Evolutionary conservation across 2,888 invertebrate genomes (phyloP).

Genomic region (Mimachlamys varia): DNA sequence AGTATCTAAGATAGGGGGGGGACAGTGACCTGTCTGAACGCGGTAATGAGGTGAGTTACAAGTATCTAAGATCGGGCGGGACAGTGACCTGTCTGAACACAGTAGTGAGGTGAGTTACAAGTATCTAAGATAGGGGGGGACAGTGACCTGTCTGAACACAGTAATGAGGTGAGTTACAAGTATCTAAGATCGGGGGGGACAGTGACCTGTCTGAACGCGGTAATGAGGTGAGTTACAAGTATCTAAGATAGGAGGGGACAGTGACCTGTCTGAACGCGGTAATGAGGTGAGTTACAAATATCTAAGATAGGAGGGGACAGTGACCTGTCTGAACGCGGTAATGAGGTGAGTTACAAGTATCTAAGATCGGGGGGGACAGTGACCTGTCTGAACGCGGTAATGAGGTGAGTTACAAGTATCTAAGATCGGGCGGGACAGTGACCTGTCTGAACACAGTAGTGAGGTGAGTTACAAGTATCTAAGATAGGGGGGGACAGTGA

Average conservation of each 20-base stretch:
- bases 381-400: too few relatives aligned
- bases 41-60: neutral
- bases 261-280: neutral
- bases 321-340: neutral
- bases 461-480: slow-evolving; percentile 67
- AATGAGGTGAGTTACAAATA: neutral
- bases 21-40: neutral
- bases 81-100: slow-evolving; percentile 90
- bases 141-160: slow-evolving; percentile 86
- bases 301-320: too few relatives aligned
- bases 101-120: neutral
- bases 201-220: neutral
- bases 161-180: slow-evolving; percentile 82
- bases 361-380: neutral
- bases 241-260: slow-evolving; percentile 79
- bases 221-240: neutral
- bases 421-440: slow-evolving; percentile 97
- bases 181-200: too few relatives aligned
- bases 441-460: slow-evolving; percentile 91
- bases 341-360: neutral
- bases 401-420: too few relatives aligned
- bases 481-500: neutral
- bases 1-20: neutral
- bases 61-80: slow-evolving; percentile 92
- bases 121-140: neutral